A percentile compares a stretch with the other conserved stretches of the same genome.
These are phyloP conservation scores for Cottoperca gobio DNA, from an alignment of 2,797 vertebrate genomes.

Conservation along the genomic window DNA sequence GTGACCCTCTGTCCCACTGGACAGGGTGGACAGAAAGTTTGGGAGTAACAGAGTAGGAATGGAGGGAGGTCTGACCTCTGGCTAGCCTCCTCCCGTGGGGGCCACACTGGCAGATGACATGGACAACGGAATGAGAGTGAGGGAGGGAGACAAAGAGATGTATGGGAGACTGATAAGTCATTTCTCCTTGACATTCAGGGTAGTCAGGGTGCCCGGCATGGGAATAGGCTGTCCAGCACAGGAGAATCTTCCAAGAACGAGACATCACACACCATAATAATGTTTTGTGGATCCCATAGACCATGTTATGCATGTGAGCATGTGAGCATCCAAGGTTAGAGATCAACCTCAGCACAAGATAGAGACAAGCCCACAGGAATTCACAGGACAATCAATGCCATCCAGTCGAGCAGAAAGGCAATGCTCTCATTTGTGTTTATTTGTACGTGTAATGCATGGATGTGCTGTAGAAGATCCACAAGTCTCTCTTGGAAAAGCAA, in stretches of 20 bases:
- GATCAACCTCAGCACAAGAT: slow-evolving; percentile 34
- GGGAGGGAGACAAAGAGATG: slow-evolving; percentile 35
- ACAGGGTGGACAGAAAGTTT: slow-evolving; percentile 49
- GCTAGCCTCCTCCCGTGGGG: slow-evolving; percentile 32
- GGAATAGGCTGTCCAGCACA: slow-evolving; percentile 40
- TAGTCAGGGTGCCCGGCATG: slow-evolving; percentile 16
- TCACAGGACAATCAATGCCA: slow-evolving; percentile 35
- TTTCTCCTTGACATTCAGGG: slow-evolving; percentile 72
- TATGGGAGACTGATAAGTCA: slow-evolving; percentile 63
- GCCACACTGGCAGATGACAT: slow-evolving; percentile 43
- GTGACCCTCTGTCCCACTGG: slow-evolving; percentile 54
- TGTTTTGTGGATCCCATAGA: slow-evolving; percentile 22
- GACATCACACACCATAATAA: slow-evolving; percentile 55
- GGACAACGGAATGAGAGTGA: slow-evolving; percentile 42
- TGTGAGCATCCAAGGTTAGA: slow-evolving; percentile 32
- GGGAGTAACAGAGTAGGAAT: slow-evolving; percentile 34
- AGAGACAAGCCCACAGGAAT: slow-evolving; percentile 35
- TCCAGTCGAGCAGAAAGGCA: slow-evolving; percentile 22
- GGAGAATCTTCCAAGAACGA: slow-evolving; percentile 25
- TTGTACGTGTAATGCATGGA: slow-evolving; percentile 10
- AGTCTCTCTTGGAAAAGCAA: slow-evolving; percentile 11
- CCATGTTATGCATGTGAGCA: slow-evolving; percentile 8
- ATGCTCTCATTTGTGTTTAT: slow-evolving; percentile 24
- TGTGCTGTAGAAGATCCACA: slow-evolving; percentile 22
- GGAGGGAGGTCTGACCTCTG: slow-evolving; percentile 60